Percentiles rank a stretch among this genome's conserved stretches.
These are phyloP conservation scores for Drosophila insularis DNA, from an alignment of 1,140 invertebrate species.

Conservation along the genomic window DNA sequence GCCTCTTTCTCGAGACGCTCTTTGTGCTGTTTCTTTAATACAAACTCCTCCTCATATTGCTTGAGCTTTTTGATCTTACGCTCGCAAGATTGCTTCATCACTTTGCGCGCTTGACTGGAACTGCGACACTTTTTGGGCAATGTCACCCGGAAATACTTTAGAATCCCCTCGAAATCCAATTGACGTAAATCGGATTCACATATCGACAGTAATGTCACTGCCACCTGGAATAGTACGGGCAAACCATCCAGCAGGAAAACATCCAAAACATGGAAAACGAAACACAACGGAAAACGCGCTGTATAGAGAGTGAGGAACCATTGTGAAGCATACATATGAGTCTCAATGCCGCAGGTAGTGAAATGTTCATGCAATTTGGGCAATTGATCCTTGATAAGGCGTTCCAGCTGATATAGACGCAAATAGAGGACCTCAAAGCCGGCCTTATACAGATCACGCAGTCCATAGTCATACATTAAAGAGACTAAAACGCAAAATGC, in stretches of 20 bases:
- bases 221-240: slow-evolving; percentile 97
- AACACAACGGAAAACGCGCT: slow-evolving; percentile 97
- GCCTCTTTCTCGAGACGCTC: slow-evolving; percentile 88
- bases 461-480: slow-evolving; percentile 98
- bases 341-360: slow-evolving; percentile 94
- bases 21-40: slow-evolving; percentile 90
- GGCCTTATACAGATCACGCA: slow-evolving; percentile 97
- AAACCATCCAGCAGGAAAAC: slow-evolving; percentile 97
- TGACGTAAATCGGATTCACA: slow-evolving; percentile 96
- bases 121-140: slow-evolving; percentile 97
- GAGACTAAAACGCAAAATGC: slow-evolving; percentile 98
- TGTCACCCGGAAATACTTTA: slow-evolving; percentile 96
- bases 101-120: slow-evolving; percentile 92
- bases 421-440: slow-evolving; percentile 98
- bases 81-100: slow-evolving; percentile 94
- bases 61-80: slow-evolving; percentile 97
- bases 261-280: slow-evolving; percentile 99
- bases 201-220: slow-evolving; percentile 95
- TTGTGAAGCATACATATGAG: slow-evolving; percentile 99
- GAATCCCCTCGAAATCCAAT: slow-evolving; percentile 98
- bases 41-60: slow-evolving; percentile 98
- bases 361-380: slow-evolving; percentile 96
- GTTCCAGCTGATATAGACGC: slow-evolving; percentile 97
- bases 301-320: slow-evolving; percentile 99
- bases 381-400: slow-evolving; percentile 93